Base-by-base conservation (phyloP, 2,113 vertebrate species). In the Zingel zingel region DNA sequence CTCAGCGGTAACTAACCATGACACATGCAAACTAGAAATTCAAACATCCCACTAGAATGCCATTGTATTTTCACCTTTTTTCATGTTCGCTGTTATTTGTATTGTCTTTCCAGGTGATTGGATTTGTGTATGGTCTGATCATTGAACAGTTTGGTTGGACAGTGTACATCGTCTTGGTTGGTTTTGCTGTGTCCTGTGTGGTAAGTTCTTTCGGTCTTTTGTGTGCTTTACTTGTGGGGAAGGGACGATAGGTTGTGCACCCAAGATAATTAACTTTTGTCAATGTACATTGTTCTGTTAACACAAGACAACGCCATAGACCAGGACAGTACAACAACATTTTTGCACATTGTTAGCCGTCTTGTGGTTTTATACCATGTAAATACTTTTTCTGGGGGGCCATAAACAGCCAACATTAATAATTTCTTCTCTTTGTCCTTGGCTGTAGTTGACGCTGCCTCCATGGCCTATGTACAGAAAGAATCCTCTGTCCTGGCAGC, bases 91-190 rank as follows among this genome's bases (percentile, higher is more conserved):
- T 66, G 4, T n/a, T 0, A 2, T 58, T 82, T 64, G 15, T 23
- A 15, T 79, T 75, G n/a, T 88, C 63, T 86, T 82, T 5, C 0
- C 88, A 99, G 98, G 88, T 96, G 69, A 96, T 99, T 90, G 98
- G 98, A 63, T 99, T 99, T 61, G 90, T 97, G 81, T 99, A 96
- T 47, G 98, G 98, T 21, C 96, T 97, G 72, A 88, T 97, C 77
- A 94, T 97, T 80, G 97, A 99, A 89, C 97, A 99, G 93, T 99
- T 99, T 86, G 97, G 96, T 7, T 99, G 97, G 97, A 99, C 98
- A 1, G 97, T 99, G 48, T 99, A 98, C 83, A 97, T 99, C 74
- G 97, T 99, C 30, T 93, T 99, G 94, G 97, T 90, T 69, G 98
- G 98, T 86, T 98, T 99, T 94, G 95, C 95, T 27, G 82, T 99